Evolutionary conservation across 2,888 invertebrate genomes (phyloP).

Genomic region (Tortrix viridana): DNA sequence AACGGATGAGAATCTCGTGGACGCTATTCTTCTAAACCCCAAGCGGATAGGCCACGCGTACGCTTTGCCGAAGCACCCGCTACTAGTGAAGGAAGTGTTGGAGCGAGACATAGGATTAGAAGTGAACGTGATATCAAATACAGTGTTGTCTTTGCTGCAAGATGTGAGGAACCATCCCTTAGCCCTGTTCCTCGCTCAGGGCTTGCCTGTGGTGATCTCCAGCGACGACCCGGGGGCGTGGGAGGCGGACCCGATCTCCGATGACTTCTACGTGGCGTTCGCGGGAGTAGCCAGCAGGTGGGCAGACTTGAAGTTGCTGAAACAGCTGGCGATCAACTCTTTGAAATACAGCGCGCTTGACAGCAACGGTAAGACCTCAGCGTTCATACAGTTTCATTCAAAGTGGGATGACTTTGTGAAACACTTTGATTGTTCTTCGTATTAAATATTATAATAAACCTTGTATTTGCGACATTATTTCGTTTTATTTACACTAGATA

Average conservation of each 20-base stretch:
- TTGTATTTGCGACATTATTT: too few species aligned
- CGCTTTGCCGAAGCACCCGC: constrained; percentile 89
- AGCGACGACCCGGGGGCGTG: constrained; percentile 92
- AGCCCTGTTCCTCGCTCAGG: constrained; percentile 85
- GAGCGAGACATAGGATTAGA: constrained; percentile 88
- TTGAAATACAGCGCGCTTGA: constrained; percentile 87
- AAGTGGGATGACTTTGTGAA: constrained; percentile 85
- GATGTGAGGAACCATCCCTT: constrained; percentile 92
- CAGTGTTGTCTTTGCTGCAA: constrained; percentile 87
- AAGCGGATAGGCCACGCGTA: constrained; percentile 92
- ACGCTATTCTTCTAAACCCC: constrained; percentile 89
- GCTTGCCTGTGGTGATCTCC: constrained; percentile 89
- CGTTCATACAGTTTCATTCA: constrained; percentile 77
- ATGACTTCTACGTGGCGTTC: constrained; percentile 92
- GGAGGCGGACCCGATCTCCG: constrained; percentile 88
- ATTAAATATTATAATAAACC: constrained; percentile 41
- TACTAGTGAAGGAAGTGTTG: constrained; percentile 83
- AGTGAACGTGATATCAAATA: constrained; percentile 91
- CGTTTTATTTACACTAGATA: too few species aligned
- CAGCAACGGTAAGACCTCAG: constrained; percentile 69
- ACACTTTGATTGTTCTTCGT: constrained; percentile 61
- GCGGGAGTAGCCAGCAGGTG: constrained; percentile 88
- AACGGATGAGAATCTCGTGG: constrained; percentile 90
- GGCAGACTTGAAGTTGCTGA: constrained; percentile 88
- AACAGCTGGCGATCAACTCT: constrained; percentile 90